Conservation (phyloP, 2,888 invertebrate genomes). For the Aelia acuminata region DNA sequence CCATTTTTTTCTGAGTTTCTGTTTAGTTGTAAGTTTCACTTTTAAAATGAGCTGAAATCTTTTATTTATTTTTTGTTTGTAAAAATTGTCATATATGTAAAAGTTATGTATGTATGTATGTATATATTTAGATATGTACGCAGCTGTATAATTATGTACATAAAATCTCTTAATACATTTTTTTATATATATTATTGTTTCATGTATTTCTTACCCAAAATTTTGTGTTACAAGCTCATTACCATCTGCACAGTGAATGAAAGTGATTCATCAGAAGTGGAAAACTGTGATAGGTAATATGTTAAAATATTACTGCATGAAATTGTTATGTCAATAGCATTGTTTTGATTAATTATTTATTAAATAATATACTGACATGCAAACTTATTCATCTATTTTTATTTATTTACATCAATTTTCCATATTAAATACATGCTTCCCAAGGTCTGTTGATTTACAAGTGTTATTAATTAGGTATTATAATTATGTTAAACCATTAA, state of each 20-base stretch:
- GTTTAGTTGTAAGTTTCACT: constrained; percentile 24
- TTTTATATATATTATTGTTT: background rate
- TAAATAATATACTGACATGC: background rate
- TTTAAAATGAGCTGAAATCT: constrained; percentile 13
- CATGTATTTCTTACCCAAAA: constrained; percentile 6
- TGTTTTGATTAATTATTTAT: background rate
- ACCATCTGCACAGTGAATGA: background rate
- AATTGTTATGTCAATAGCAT: background rate
- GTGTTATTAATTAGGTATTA: too few relatives aligned
- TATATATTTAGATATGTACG: constrained; percentile 30
- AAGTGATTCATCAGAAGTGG: constrained; percentile 5
- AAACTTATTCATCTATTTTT: background rate
- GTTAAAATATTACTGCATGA: background rate
- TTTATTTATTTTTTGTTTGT: constrained; percentile 45
- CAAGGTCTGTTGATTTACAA: too few relatives aligned
- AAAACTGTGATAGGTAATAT: constrained; percentile 10
- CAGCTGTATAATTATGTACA: constrained; percentile 47
- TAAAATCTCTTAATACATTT: constrained; percentile 46
- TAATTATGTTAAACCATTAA: too few relatives aligned
- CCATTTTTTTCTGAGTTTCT: background rate
- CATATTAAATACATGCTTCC: too few relatives aligned
- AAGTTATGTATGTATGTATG: background rate
- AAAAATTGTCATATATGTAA: constrained; percentile 33
- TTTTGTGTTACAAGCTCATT: background rate
- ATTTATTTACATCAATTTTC: background rate